A percentile compares a stretch with the other conserved stretches of the same genome.
Evolutionary conservation across 2,888 invertebrate species (phyloP).

Genomic region (Tachina grossa): DNA sequence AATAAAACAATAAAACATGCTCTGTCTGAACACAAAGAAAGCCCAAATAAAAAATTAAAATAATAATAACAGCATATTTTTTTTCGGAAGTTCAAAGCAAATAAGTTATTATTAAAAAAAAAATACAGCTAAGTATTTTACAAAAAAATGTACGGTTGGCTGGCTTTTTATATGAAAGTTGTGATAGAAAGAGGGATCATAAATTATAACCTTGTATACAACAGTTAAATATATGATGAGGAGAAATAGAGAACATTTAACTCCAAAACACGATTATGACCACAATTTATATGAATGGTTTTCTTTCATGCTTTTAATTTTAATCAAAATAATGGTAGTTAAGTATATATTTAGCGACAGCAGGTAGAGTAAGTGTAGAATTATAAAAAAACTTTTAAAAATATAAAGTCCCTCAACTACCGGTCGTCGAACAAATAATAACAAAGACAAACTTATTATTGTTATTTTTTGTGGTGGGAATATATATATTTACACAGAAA

Average conservation of each 20-base stretch:
- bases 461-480: neutral
- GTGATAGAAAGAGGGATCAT: constrained; percentile 51
- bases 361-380: constrained; percentile 31
- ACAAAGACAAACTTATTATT: neutral
- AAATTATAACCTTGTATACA: constrained; percentile 65
- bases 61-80: neutral
- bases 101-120: constrained; percentile 63
- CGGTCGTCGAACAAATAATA: constrained; percentile 37
- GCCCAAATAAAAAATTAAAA: neutral
- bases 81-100: constrained; percentile 39
- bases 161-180: constrained; percentile 48
- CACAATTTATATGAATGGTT: constrained; percentile 57
- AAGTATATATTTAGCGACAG: constrained; percentile 47
- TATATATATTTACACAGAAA: no score
- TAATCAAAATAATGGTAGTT: constrained; percentile 47
- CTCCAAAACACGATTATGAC: constrained; percentile 64
- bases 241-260: constrained; percentile 57
- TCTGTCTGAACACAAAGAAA: constrained; percentile 27
- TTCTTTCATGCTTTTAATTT: constrained; percentile 40
- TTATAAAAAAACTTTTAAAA: constrained; percentile 42
- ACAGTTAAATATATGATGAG: constrained; percentile 64
- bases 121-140: constrained; percentile 55
- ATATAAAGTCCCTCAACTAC: constrained; percentile 54
- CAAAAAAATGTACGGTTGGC: constrained; percentile 63
- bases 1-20: no score